Percentiles rank a stretch among this genome's conserved stretches.
phyloP scores from a whole-genome alignment of 2,888 invertebrate genomes.

The Eilema griseolum region DNA sequence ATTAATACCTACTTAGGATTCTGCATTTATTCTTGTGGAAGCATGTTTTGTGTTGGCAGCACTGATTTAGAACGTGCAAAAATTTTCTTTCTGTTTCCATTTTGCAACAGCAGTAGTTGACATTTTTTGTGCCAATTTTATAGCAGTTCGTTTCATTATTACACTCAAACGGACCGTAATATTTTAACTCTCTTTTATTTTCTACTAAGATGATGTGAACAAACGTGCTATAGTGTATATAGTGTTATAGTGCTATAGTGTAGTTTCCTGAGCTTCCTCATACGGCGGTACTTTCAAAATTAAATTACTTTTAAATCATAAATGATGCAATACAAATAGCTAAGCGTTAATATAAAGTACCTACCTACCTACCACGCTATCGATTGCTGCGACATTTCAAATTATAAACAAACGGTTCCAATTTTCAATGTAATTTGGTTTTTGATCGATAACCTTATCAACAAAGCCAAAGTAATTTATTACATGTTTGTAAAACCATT shows the following conservation, averaged over 20 bases:
- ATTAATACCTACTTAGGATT: conserved; percentile 66
- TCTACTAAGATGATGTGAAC: background rate
- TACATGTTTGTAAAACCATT: conserved; percentile 18
- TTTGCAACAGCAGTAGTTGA: conserved; percentile 9
- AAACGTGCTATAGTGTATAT: background rate
- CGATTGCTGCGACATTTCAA: background rate
- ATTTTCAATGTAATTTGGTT: conserved; percentile 9
- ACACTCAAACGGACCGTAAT: background rate
- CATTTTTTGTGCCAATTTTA: conserved; percentile 8
- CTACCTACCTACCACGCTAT: no score
- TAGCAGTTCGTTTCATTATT: background rate
- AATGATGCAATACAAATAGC: background rate
- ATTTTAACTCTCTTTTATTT: background rate
- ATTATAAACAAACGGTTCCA: background rate
- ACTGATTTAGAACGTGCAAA: conserved; percentile 27
- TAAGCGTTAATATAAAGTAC: background rate
- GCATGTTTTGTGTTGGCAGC: conserved; percentile 40
- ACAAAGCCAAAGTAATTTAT: conserved; percentile 15
- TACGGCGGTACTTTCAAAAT: no score
- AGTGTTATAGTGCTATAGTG: no score
- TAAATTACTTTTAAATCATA: no score
- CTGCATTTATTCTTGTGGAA: conserved; percentile 41
- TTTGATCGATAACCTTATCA: conserved; percentile 16
- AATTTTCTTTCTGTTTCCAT: conserved; percentile 25
- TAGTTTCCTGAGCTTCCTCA: no score